Evolutionary conservation across 1,140 invertebrate species (phyloP).

Genomic region (Onthophagus taurus): DNA sequence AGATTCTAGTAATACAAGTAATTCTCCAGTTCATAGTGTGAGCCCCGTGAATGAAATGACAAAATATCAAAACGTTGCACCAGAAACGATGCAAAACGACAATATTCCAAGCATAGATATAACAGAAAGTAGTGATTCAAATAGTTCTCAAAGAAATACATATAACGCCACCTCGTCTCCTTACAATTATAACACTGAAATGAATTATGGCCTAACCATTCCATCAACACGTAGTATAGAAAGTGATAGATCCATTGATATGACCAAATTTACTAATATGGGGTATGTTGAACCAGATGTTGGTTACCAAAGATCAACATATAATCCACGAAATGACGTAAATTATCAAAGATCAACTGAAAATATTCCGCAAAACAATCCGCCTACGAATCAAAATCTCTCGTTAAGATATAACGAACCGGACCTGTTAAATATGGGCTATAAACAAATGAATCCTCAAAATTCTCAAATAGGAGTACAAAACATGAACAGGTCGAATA

Average conservation of each 20-base stretch:
- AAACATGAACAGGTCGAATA: background rate
- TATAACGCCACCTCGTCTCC: background rate
- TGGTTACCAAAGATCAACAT: conserved; percentile 17
- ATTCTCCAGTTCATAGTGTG: background rate
- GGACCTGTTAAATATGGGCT: conserved; percentile 13
- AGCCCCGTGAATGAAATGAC: background rate
- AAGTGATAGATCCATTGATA: conserved; percentile 27
- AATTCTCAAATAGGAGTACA: conserved; percentile 7
- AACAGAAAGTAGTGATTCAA: background rate
- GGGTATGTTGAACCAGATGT: conserved; percentile 29
- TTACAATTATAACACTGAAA: conserved; percentile 6
- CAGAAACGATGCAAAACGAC: background rate
- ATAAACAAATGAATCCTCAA: conserved; percentile 17
- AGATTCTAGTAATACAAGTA: no score
- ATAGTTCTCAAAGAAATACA: background rate
- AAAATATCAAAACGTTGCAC: no score
- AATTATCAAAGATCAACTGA: conserved; percentile 19
- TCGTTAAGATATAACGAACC: conserved; percentile 16
- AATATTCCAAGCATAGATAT: background rate
- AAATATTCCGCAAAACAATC: background rate
- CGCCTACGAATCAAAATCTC: conserved; percentile 8
- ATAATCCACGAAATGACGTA: conserved; percentile 11
- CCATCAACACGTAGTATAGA: conserved; percentile 8
- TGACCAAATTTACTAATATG: conserved; percentile 34
- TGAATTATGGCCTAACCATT: conserved; percentile 13